Evolutionary conservation across 2,888 invertebrate genomes (phyloP).

Genomic region (Pedicia rivosa): DNA sequence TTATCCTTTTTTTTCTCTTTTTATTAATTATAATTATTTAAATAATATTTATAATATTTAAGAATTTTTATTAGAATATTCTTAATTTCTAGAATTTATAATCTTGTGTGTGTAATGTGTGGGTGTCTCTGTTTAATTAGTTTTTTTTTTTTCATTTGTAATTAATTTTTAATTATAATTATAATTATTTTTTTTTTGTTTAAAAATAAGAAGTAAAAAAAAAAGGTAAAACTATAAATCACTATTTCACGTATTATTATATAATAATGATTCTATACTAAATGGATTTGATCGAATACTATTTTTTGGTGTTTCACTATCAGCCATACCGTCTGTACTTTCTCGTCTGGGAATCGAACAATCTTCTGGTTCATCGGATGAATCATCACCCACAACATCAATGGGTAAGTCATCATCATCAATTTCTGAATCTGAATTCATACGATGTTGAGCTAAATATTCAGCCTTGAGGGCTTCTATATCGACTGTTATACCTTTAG

Average conservation of each 20-base stretch:
- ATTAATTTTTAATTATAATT: conserved; percentile 1
- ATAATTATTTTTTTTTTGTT: conserved; percentile 1
- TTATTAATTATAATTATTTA: conserved; percentile 1
- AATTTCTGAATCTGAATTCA: conserved; percentile 43
- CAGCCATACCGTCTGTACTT: conserved; percentile 13
- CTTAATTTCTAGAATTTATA: too few species aligned
- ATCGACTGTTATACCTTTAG: conserved; percentile 81
- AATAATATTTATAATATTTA: too few species aligned
- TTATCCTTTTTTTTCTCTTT: neutral
- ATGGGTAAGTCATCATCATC: conserved; percentile 60
- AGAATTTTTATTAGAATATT: too few species aligned
- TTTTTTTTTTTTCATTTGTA: neutral
- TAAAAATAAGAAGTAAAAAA: neutral
- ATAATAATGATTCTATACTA: conserved; percentile 76
- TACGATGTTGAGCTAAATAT: conserved; percentile 64
- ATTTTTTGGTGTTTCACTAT: conserved; percentile 38
- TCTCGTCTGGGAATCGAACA: conserved; percentile 34
- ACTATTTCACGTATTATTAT: conserved; percentile 31
- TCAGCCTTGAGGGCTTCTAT: conserved; percentile 70
- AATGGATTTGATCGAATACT: conserved; percentile 56
- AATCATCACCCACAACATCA: conserved; percentile 67
- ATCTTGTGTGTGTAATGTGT: too few species aligned
- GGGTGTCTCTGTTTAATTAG: too few species aligned
- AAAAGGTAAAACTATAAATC: too few species aligned
- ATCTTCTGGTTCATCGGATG: conserved; percentile 53